Percentiles rank a stretch among this genome's conserved stretches.
Evolutionary conservation across 2,888 invertebrate species (phyloP).

Genomic region (Helleia helle): DNA sequence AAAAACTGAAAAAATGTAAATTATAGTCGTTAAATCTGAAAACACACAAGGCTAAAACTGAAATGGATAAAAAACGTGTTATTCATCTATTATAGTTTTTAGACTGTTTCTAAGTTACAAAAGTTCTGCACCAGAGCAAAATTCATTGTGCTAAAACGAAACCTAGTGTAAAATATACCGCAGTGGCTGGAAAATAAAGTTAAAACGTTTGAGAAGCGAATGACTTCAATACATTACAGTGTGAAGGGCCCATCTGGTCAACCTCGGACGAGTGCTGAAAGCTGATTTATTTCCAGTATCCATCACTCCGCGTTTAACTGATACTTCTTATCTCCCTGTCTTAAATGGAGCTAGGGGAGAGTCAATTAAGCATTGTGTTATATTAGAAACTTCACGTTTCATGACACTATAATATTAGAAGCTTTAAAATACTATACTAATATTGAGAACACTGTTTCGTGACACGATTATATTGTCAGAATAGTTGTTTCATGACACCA

Average conservation of each 20-base stretch:
- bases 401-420: not conserved
- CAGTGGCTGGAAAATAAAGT: constrained; percentile 19
- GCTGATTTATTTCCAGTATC: constrained; percentile 65
- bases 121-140: no score
- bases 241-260: constrained; percentile 37
- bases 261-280: constrained; percentile 43
- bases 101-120: no score
- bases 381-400: not conserved
- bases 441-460: no score
- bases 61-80: no score
- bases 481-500: no score
- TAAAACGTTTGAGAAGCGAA: constrained; percentile 9
- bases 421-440: not conserved
- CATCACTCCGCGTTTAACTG: constrained; percentile 57
- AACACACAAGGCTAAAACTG: no score
- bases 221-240: constrained; percentile 36
- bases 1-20: no score
- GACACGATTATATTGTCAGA: no score
- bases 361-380: not conserved
- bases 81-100: no score
- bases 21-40: no score
- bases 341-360: constrained; percentile 6
- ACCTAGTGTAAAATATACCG: no score
- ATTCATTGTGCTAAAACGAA: no score
- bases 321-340: constrained; percentile 44